Base-by-base conservation (phyloP, 2,113 vertebrate genomes). In the Archocentrus centrarchus region DNA sequence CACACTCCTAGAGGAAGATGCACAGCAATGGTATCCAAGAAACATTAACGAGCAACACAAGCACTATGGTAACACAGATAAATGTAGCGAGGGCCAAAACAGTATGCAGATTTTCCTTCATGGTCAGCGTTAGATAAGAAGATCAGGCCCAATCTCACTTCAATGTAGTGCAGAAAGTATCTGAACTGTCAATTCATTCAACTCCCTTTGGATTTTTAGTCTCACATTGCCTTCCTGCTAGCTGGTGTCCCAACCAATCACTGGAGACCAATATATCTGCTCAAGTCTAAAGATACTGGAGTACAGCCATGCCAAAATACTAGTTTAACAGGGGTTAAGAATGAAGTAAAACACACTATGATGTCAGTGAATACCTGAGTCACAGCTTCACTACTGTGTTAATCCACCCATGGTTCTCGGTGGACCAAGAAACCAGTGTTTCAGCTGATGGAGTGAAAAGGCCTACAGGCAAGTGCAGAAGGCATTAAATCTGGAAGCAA, bases 51-150 rank as follows among this genome's bases (percentile, higher is more conserved):
- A 75, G 47, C 27, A 73, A 73, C 59, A 44, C 6, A 2, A 55
- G 76, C 78, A 47, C 75, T 58, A 66, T 62, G 80, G 80, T 62
- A 53, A 82, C 11, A 73, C 11, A 61, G 61, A 53, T 55, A n/a
- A 73, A 73, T 35, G 47, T 7, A 73, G 47, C 8, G 27, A 73
- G 27, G 53, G 47, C 24, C 27, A 55, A 53, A 73, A 35, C n/a
- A 59, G n/a, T 24, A 10, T 24, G 57, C 11, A 59, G n/a, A 24
- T 24, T 59, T 11, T 59, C 57, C 10, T 50, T 73, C 27, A 32
- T n/a, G 1, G 68, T 73, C 27, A 73, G 27, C 32, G 53, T 53
- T n/a, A 73, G 0, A 55, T 55, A 50, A 73, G 47, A 50, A 1
- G 1, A 68, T 70, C 66, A 70, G 44, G 27, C 10, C 17, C 44